Percentiles rank a stretch among this genome's conserved stretches.
Conservation (phyloP, 2,113 vertebrate species). For the Casuarius casuarius region DNA sequence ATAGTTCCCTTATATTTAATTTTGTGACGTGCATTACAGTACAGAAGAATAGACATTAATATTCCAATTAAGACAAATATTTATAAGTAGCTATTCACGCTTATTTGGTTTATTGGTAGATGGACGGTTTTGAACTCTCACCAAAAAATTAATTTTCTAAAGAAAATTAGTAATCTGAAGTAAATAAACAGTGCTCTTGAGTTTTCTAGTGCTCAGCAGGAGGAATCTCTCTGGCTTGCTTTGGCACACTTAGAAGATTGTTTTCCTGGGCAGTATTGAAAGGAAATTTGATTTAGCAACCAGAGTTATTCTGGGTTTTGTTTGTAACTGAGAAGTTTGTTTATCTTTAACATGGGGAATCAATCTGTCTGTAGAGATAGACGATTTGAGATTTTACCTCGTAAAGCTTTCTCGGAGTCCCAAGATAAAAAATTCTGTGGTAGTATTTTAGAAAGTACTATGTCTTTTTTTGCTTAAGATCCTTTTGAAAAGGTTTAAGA, state of each 20-base stretch:
- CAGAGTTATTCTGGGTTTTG: not conserved
- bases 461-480: not conserved
- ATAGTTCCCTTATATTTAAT: not conserved
- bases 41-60: not conserved
- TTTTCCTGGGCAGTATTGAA: not conserved
- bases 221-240: not conserved
- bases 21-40: not conserved
- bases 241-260: not conserved
- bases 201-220: not conserved
- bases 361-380: not conserved
- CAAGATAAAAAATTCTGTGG: not conserved
- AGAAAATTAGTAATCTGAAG: not conserved
- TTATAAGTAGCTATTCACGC: not conserved
- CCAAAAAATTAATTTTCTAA: not conserved
- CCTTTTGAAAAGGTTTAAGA: slow-evolving; percentile 4
- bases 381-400: not conserved
- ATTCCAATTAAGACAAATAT: not conserved
- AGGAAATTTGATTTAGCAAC: not conserved
- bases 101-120: not conserved
- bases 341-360: not conserved
- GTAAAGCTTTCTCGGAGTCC: not conserved
- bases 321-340: not conserved
- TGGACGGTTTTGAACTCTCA: not conserved
- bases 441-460: not conserved
- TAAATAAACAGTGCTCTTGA: not conserved